Percentiles rank a stretch among this genome's conserved stretches.
phyloP scores from a whole-genome alignment of 2,888 invertebrate genomes.

The Dorcus parallelipipedus region DNA sequence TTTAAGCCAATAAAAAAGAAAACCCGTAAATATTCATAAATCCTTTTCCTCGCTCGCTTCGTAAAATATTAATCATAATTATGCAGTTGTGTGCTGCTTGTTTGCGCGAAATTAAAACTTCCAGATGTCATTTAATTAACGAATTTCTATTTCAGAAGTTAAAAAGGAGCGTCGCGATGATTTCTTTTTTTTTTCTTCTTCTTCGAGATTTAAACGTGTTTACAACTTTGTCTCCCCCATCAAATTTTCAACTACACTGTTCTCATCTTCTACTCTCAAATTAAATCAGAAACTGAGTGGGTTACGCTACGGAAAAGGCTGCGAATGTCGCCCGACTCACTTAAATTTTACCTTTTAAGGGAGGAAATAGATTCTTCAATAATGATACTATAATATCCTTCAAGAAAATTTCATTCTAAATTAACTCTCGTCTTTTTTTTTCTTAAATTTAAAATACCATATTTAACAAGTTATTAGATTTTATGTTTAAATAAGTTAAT shows the following conservation, averaged over 20 bases:
- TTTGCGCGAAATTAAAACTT: constrained; percentile 27
- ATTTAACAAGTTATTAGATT: too few relatives aligned
- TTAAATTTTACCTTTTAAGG: not conserved
- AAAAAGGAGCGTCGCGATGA: too few relatives aligned
- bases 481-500: too few relatives aligned
- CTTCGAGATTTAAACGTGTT: constrained; percentile 12
- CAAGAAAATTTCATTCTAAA: too few relatives aligned
- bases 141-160: constrained; percentile 5
- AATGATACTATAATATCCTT: not conserved
- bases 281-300: constrained; percentile 19
- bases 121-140: constrained; percentile 29
- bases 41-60: constrained; percentile 13
- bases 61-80: constrained; percentile 20
- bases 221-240: constrained; percentile 14
- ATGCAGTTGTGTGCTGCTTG: constrained; percentile 6
- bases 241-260: constrained; percentile 18
- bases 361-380: not conserved
- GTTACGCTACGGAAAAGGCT: not conserved
- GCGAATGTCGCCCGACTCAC: not conserved
- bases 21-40: constrained; percentile 15
- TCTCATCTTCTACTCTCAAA: constrained; percentile 17
- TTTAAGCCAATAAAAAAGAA: too few relatives aligned
- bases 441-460: too few relatives aligned
- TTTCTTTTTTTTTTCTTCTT: not conserved
- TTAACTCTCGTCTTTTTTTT: too few relatives aligned